Base-by-base conservation (phyloP, 2,797 vertebrate genomes). In the Muscicapa striata region DNA sequence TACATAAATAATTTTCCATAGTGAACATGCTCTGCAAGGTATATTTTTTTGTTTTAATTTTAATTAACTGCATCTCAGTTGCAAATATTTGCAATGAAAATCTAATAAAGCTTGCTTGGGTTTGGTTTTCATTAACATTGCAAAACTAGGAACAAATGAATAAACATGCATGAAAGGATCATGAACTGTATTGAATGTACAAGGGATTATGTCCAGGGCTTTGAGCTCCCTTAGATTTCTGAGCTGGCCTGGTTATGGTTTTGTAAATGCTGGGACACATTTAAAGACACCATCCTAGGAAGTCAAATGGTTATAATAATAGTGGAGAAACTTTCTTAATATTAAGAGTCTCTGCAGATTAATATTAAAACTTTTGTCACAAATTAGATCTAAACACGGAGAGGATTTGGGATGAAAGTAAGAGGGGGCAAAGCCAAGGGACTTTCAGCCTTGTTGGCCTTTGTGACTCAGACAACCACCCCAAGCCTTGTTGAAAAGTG, bases 41-140 rank as follows among this genome's bases (percentile, higher is more conserved):
- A 69, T 73, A 52, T 81, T 79, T 82, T 82, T 93, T 89, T 84
- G 58, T 66, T 95, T 94, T 91, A 78, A 59, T 91, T 89, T 85
- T 88, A 91, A 86, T 90, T 91, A 96, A 80, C 67, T 16, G 21
- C 64, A 77, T 81, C 66, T 81, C 24, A 22, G 80, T 87, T 93
- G 59, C 63, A 90, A 95, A 96, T 95, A 95, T 94, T 94, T 94
- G 81, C 84, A 85, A 90, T 81, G 95, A 91, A 94, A 95, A 94
- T 94, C 80, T 90, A 88, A 95, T 94, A 94, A 88, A 82, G 52
- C 70, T 90, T 73, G 22, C 63, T 51, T 30, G 49, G 45, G 34
- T 91, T 96, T 94, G 91, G 82, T 81, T 96, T 96, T 82, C 87
- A 88, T 97, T 97, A 95, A 74, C 59, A 48, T 94, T 94, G 74